Percentiles rank a stretch among this genome's conserved stretches.
phyloP scores from a whole-genome alignment of 2,797 vertebrate species.

The Eutrigla gurnardus region DNA sequence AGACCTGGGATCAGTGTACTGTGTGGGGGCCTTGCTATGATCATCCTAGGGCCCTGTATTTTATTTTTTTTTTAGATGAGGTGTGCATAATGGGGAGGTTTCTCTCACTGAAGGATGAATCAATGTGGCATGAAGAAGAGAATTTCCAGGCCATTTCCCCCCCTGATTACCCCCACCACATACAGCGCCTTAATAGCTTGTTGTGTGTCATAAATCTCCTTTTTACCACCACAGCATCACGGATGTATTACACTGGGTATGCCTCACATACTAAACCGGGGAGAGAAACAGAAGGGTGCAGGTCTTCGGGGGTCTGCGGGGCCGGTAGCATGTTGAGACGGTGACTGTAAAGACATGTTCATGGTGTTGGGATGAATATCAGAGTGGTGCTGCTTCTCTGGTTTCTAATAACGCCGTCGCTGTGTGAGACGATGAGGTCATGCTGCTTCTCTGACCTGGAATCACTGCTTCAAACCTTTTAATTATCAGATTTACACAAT shows the following conservation, averaged over 20 bases:
- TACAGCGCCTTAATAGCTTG: conserved; percentile 87
- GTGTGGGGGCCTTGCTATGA: conserved; percentile 40
- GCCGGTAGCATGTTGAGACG: conserved; percentile 46
- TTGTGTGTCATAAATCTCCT: conserved; percentile 87
- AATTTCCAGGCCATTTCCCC: conserved; percentile 88
- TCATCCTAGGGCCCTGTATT: conserved; percentile 65
- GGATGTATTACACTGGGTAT: conserved; percentile 75
- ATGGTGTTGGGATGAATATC: conserved; percentile 42
- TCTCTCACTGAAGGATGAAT: conserved; percentile 88
- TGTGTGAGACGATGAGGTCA: conserved; percentile 23
- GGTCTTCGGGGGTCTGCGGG: conserved; percentile 47
- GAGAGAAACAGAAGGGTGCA: conserved; percentile 49
- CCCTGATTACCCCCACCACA: conserved; percentile 86
- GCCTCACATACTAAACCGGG: conserved; percentile 78
- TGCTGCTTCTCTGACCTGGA: conserved; percentile 23
- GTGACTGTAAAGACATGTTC: conserved; percentile 42
- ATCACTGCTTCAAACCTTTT: no score
- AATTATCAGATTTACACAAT: neutral
- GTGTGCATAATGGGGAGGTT: conserved; percentile 85
- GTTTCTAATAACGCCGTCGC: conserved; percentile 58
- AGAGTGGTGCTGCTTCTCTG: conserved; percentile 30
- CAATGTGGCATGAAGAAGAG: conserved; percentile 89
- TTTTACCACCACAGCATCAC: conserved; percentile 79
- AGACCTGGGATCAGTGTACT: conserved; percentile 72
- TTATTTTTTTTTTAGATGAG: conserved; percentile 70